A percentile compares a stretch with the other conserved stretches of the same genome.
phyloP scores from a whole-genome alignment of 2,888 invertebrate genomes.

The Eupithecia dodoneata region DNA sequence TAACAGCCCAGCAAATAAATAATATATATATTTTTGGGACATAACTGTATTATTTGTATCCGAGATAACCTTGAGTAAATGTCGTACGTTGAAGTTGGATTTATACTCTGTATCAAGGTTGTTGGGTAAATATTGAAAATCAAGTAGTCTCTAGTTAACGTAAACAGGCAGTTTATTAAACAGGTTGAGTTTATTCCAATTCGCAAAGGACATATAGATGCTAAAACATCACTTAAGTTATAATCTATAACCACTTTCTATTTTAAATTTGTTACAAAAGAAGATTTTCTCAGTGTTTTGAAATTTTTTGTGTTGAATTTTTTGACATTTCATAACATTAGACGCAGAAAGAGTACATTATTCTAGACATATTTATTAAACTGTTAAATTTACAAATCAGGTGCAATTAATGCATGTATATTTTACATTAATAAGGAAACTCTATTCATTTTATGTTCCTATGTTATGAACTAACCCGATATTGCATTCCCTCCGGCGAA shows the following conservation, averaged over 20 bases:
- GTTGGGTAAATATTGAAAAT: not conserved
- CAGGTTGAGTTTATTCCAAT: not conserved
- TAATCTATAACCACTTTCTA: no score
- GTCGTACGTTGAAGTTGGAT: not conserved
- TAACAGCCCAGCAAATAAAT: no score
- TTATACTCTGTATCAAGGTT: not conserved
- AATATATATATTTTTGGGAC: no score
- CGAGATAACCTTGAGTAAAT: not conserved
- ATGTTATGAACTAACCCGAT: conserved; percentile 65
- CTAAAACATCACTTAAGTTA: no score
- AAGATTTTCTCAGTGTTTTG: no score
- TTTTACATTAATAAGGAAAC: not conserved
- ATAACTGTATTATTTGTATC: not conserved
- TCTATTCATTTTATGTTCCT: conserved; percentile 14
- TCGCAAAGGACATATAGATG: not conserved
- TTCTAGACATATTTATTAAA: not conserved
- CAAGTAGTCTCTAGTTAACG: not conserved
- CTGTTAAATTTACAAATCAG: not conserved
- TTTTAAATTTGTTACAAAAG: no score
- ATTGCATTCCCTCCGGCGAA: conserved; percentile 69
- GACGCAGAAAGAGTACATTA: conserved; percentile 9
- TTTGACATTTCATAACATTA: not conserved
- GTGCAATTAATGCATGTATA: not conserved
- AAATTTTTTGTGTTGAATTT: not conserved
- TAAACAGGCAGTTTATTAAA: not conserved